Conservation (phyloP, 2,888 invertebrate genomes). For the Orchesellides sinensis region DNA sequence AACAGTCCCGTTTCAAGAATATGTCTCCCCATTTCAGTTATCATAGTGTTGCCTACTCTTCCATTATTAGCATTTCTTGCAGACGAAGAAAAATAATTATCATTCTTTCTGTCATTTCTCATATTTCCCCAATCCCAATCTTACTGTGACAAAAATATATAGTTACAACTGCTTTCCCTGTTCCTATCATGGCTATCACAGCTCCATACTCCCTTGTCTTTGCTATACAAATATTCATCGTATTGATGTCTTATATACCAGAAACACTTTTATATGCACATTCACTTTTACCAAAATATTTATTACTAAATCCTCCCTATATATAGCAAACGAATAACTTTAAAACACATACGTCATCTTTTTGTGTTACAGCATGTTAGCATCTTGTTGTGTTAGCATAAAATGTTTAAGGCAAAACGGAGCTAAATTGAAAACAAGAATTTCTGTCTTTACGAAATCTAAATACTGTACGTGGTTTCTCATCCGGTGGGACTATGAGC, state of each 20-base stretch:
- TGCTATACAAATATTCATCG: no score
- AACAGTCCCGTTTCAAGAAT: not conserved
- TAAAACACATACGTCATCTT: no score
- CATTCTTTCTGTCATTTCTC: slow-evolving; percentile 44
- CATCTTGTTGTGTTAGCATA: no score
- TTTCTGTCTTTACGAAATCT: slow-evolving; percentile 9
- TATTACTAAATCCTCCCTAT: no score
- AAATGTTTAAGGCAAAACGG: slow-evolving; percentile 16
- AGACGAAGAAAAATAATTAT: slow-evolving; percentile 50
- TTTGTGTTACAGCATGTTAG: no score
- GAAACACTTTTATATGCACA: no score
- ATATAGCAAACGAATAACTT: no score
- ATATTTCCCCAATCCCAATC: slow-evolving; percentile 40
- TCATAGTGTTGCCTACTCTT: not conserved
- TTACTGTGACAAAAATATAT: no score
- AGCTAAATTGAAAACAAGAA: slow-evolving; percentile 20
- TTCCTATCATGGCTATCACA: not conserved
- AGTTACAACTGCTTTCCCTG: no score
- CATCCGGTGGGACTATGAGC: slow-evolving; percentile 3
- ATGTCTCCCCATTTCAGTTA: not conserved
- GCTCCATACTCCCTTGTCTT: not conserved
- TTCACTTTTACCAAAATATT: no score
- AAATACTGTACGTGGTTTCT: slow-evolving; percentile 12
- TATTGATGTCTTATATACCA: no score
- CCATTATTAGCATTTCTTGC: not conserved